Evolutionary conservation across 2,113 vertebrate species (phyloP), one percentile per base, ranked within the genome.

Genomic region (Caranx melampygus): DNA sequence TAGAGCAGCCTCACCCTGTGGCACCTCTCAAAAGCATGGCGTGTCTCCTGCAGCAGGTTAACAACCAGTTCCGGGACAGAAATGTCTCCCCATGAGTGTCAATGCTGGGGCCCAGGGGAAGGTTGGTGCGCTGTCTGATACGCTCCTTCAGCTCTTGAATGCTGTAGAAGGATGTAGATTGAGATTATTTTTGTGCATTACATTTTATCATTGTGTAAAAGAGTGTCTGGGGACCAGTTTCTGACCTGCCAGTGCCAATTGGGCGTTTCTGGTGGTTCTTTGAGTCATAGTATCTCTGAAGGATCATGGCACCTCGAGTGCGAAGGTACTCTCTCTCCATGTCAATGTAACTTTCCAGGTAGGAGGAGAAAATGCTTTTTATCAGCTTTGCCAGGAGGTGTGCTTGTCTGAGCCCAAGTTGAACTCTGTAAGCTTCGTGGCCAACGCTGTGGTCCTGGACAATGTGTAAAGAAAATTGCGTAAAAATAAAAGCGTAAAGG

Each of bases 321-420:
- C 96, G 98, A 86, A 99, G 95, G 92, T 99, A 99, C 52, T 97
- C 97, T 59, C 94, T 96, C 93, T 99, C 98, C 91, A 98, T 97
- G 81, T 98, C 97, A 81, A 99, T 97, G 94, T 99, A 99, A 92
- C 97, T 99, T 92, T 99, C 98, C 96, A 99, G 94, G 95, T 99
- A 99, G 76, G 94, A 94, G 90, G 96, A 96, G 94, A 99, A 99
- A 91, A 99, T 99, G 94, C 96, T 98, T 94, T 99, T 99, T 94
- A 98, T 99, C 90, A 99, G 96, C 94, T 99, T 99, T 83, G 97
- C 96, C 89, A 99, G 96, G 92, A 99, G 68, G 98, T 99, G 94
- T 99, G 98, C 93, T 99, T 99, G 95, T 99, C 98, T 82, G 98
- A 98, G 93, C 98, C 98, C 94, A 99, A 93, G 93, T 99, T 99